These are phyloP conservation scores for Microtus montanus DNA, from an alignment of 2,113 vertebrate genomes.

Conservation along the genomic window DNA sequence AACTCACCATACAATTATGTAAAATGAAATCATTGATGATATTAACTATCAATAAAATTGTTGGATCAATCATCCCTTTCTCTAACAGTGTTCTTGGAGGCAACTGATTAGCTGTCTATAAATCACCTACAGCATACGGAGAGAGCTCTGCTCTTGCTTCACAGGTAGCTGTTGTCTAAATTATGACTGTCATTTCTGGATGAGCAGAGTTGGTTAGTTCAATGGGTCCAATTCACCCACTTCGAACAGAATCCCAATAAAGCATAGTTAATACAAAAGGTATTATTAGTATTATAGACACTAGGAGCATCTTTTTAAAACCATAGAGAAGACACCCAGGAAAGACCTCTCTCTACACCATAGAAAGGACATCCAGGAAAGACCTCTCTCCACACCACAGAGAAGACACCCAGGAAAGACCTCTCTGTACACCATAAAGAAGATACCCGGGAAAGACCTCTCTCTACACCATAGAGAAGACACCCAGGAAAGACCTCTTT, in stretches of 20 bases:
- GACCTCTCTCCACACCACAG: neutral
- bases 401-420: neutral
- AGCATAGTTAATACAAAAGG: neutral
- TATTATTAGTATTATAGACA: neutral
- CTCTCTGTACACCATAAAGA: neutral
- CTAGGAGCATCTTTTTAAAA: neutral
- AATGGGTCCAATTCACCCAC: neutral
- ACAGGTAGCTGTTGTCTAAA: neutral
- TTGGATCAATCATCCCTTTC: neutral
- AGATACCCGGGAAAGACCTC: neutral
- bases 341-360: neutral
- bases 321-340: neutral
- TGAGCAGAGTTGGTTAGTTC: neutral
- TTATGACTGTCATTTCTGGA: neutral
- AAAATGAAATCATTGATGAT: slow-evolving; percentile 19
- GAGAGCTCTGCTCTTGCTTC: neutral
- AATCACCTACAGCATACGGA: neutral
- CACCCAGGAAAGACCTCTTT: neutral
- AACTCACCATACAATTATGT: slow-evolving; percentile 19
- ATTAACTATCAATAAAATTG: neutral
- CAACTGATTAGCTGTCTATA: neutral
- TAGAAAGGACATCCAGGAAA: neutral
- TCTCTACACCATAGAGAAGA: neutral
- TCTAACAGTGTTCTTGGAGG: neutral
- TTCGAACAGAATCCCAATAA: neutral